phyloP scores from a whole-genome alignment of 2,797 vertebrate species.

The Sebastes variabilis region DNA sequence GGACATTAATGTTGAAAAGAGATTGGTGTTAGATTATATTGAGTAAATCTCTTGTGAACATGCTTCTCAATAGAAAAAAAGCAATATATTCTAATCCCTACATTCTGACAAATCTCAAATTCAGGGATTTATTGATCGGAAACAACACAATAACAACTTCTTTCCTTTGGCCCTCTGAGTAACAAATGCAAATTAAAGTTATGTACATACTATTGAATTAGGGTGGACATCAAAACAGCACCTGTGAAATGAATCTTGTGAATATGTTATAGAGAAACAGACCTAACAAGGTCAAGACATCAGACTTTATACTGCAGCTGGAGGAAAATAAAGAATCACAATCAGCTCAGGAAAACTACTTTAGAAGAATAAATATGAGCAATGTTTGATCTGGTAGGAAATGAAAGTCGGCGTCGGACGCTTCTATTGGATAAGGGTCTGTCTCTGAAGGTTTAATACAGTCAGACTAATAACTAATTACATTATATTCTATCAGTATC shows the following conservation, averaged over 20 bases:
- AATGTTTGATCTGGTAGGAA: background rate
- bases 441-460: background rate
- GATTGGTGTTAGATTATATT: background rate
- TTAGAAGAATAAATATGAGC: background rate
- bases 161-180: background rate
- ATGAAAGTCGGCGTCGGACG: background rate
- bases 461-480: background rate
- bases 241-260: constrained; percentile 3
- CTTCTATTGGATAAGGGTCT: background rate
- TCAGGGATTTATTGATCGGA: constrained; percentile 29
- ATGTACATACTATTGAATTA: constrained; percentile 4
- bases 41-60: background rate
- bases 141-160: constrained; percentile 33
- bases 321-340: background rate
- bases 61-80: background rate
- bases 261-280: constrained; percentile 22
- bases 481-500: background rate
- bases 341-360: background rate
- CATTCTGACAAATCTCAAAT: constrained; percentile 32
- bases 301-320: background rate
- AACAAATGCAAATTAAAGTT: constrained; percentile 29
- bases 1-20: background rate
- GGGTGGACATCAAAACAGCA: constrained; percentile 4
- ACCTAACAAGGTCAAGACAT: constrained; percentile 19
- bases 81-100: background rate